Evolutionary conservation across 2,888 invertebrate genomes (phyloP).

Genomic region (Odontomyia ornata): DNA sequence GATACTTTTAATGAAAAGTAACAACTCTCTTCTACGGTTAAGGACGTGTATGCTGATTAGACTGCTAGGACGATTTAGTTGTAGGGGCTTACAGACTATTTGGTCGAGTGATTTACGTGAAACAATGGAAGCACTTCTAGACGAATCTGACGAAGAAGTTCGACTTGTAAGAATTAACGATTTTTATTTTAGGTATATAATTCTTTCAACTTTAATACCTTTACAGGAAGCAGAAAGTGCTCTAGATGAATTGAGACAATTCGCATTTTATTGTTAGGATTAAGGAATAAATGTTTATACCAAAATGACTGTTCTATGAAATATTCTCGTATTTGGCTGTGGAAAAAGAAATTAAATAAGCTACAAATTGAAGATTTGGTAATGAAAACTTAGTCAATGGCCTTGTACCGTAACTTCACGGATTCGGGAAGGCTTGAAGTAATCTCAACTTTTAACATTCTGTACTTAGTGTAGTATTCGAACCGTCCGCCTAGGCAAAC

Average conservation of each 20-base stretch:
- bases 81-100: slow-evolving; percentile 68
- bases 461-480: too few relatives aligned
- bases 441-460: too few relatives aligned
- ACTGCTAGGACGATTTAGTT: slow-evolving; percentile 74
- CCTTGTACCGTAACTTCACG: too few relatives aligned
- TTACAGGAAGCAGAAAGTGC: slow-evolving; percentile 59
- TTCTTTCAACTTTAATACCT: too few relatives aligned
- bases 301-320: too few relatives aligned
- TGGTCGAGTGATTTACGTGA: slow-evolving; percentile 58
- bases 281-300: neutral
- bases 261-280: slow-evolving; percentile 57
- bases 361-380: too few relatives aligned
- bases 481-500: too few relatives aligned
- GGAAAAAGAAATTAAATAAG: too few relatives aligned
- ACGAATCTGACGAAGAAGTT: slow-evolving; percentile 56
- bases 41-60: slow-evolving; percentile 78
- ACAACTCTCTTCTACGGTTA: slow-evolving; percentile 68
- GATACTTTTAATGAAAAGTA: slow-evolving; percentile 68
- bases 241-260: slow-evolving; percentile 61
- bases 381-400: too few relatives aligned
- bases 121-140: slow-evolving; percentile 58
- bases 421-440: too few relatives aligned
- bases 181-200: slow-evolving; percentile 28
- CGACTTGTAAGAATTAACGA: slow-evolving; percentile 52
- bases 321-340: too few relatives aligned